These are phyloP conservation scores for Anthophora plumipes DNA, from an alignment of 2,888 invertebrate species.

Conservation along the genomic window DNA sequence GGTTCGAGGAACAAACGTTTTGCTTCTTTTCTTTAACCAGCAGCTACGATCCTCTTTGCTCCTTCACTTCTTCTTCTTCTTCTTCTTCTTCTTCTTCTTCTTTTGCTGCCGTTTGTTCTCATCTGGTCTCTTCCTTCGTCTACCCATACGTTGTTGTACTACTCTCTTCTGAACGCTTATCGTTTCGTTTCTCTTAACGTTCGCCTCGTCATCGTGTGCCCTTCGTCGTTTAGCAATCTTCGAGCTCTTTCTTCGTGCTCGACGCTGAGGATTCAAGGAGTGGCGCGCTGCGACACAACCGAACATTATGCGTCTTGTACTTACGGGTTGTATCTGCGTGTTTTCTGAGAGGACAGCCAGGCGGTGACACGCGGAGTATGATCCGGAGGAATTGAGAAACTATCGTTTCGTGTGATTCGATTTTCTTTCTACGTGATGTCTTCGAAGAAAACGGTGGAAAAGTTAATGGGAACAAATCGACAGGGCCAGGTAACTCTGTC, in stretches of 20 bases:
- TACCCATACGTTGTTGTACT: no score
- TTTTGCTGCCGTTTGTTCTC: neutral
- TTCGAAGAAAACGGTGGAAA: neutral
- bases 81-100: conserved; percentile 1
- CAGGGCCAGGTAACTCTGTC: neutral
- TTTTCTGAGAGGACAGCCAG: neutral
- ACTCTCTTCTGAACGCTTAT: conserved; percentile 9
- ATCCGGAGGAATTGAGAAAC: neutral
- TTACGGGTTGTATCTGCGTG: neutral
- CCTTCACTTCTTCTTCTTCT: neutral
- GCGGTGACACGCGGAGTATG: neutral
- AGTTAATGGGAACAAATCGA: neutral
- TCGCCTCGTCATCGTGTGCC: conserved; percentile 66
- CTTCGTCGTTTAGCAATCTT: conserved; percentile 54
- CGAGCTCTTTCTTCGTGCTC: conserved; percentile 49
- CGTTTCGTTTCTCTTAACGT: conserved; percentile 54
- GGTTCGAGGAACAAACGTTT: conserved; percentile 38
- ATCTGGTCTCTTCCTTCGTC: conserved; percentile 9
- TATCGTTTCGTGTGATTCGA: no score
- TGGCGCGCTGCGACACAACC: conserved; percentile 50
- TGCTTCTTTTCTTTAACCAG: conserved; percentile 52
- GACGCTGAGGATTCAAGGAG: conserved; percentile 39
- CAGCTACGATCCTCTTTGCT: conserved; percentile 32
- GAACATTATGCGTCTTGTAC: conserved; percentile 1
- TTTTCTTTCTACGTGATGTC: no score